phyloP scores from a whole-genome alignment of 2,888 invertebrate species.

The Tigriopus californicus region DNA sequence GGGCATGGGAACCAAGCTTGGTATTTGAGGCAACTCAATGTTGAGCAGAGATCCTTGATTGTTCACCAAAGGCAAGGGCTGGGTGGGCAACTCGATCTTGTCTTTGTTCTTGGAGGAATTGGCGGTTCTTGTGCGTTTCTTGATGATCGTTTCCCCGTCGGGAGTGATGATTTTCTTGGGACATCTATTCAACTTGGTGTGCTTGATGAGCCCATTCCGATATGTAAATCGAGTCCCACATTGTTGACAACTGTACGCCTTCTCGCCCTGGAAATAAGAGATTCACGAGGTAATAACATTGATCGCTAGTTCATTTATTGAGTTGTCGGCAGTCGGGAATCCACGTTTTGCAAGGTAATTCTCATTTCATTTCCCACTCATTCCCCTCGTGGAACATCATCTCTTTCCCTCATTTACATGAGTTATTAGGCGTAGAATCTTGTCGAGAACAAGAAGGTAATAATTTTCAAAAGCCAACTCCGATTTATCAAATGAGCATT shows the following conservation, averaged over 20 bases:
- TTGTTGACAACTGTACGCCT: slow-evolving; percentile 13
- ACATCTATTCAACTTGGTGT: slow-evolving; percentile 12
- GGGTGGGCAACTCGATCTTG: background rate
- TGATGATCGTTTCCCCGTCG: slow-evolving; percentile 11
- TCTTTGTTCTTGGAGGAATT: background rate
- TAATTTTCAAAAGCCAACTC: no score
- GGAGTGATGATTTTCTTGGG: slow-evolving; percentile 11
- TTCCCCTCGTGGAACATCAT: no score
- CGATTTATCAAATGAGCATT: no score
- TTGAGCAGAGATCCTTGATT: no score
- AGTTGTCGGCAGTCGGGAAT: no score
- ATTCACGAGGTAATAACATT: background rate
- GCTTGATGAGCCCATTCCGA: slow-evolving; percentile 16
- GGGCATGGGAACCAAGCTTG: no score
- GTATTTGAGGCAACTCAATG: no score
- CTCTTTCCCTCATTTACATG: no score
- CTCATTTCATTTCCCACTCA: no score
- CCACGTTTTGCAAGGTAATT: no score
- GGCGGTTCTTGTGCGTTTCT: slow-evolving; percentile 4
- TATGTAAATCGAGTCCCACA: slow-evolving; percentile 15
- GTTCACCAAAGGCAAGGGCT: background rate
- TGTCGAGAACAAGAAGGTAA: no score
- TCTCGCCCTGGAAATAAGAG: slow-evolving; percentile 9
- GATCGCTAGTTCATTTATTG: background rate
- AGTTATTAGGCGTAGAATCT: no score